Base-by-base conservation (phyloP, 2,888 invertebrate species). In the Punctoribates punctum region DNA sequence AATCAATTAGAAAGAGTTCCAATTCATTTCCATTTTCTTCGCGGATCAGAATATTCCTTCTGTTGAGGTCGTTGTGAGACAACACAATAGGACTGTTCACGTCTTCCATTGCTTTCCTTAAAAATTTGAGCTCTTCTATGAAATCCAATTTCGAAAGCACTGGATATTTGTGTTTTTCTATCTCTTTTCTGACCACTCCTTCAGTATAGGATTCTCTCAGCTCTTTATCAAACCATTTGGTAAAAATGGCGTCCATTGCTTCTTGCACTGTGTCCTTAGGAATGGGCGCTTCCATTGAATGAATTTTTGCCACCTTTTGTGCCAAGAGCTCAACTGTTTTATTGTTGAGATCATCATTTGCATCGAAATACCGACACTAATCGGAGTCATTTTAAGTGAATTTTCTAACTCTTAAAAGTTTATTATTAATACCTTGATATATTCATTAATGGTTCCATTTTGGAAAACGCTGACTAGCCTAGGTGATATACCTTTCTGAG, bases 51-150 rank as follows among this genome's bases (percentile, higher is more conserved):
- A 70, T 70, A 75, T 75, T 75, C 25, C 51, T 17, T 20, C 73
- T 72, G 27, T 75, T 75, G 29, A 75, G 34, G 38, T 75, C 75
- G 46, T 38, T 48, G 60, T 75, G 75, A 9, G 75, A 75, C 17
- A 72, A 73, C 17, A 75, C 75, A 34, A 72, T 1, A 5, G 75
- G 46, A 60, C 60, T 13, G 4, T 60, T 60, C 6, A 27, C 0
- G 13, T 9, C 27, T 5, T 25, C 15, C 25, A 60, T 27, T 2
- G 27, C 20, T 20, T 27, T 25, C 6, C 4, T 23, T 4, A 27
- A 2, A 25, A 25, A 46, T 54, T 17, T 27, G 6, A 51, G 17
- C 46, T 54, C 54, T 51, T 54, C 27, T 3, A 25, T 5, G 11
- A 25, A 23, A 29, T 48, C 15, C 11, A 51, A 17, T 20, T 23